Evolutionary conservation across 1,140 invertebrate genomes (phyloP), one percentile per base, ranked within the genome.

Genomic region (roundworm (Caenorhabditis elegans)): DNA sequence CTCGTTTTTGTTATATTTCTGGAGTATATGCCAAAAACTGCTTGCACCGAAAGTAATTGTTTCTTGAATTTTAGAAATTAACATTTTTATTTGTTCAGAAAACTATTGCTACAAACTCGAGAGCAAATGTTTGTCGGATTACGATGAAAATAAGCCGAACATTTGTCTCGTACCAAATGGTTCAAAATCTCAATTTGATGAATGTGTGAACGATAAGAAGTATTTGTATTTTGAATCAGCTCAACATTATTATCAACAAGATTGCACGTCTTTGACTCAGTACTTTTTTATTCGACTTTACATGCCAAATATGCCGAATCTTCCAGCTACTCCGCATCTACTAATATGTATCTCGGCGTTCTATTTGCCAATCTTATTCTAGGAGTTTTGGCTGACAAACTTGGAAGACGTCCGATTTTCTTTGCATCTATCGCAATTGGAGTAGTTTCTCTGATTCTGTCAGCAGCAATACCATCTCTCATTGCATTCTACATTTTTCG

Each of bases 401-500:
- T 53, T 24, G 78, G 78, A 53, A 79, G 78, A 28, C 49, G 46
- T 24, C 39, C 39, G 15, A 79, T 49, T 26, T 53, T 28, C n/a
- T 46, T 79, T 39, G 39, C 39, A 8, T 79, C 48, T 5, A 46
- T 79, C 19, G 24, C 13, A 17, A 65, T 60, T 26, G 78, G 78
- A 55, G 47, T 79, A 19, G 24, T 49, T 17, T 46, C 48, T 17
- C 22, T 55, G n/a, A 15, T 53, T 2, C 51, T 55, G 0, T 60
- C 78, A 8, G 76, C 48, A 17, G 76, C 48, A 26, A 47, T 77
- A 22, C 76, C 46, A 28, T 77, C 19, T 0, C 43, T 77, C 46
- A 77, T 26, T n/a, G 43, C 75, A 13, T 77, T 77, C 17, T 77
- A 77, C 31, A 51, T 77, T 19, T 77, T 77, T 34, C 75, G 75